Evolutionary conservation across 2,888 invertebrate genomes (phyloP), one percentile per base, ranked within the genome.

Genomic region (Drosophila aldrichi): DNA sequence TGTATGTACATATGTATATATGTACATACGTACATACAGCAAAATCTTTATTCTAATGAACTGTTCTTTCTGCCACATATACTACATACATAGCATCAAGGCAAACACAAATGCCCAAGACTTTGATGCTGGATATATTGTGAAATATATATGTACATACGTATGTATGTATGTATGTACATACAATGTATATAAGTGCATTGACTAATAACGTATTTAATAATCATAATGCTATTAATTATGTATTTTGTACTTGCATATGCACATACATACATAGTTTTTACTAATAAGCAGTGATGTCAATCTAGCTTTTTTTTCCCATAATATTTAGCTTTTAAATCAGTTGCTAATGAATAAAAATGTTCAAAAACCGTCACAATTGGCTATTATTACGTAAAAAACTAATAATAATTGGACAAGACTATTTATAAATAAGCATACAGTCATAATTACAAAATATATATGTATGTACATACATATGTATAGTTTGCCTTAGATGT

Each of bases 251-350:
- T 29, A 29, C 1, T 7, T 29, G 8, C 29, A 29, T 29, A 29
- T 8, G 8, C 10, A 32, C 32, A 32, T 32, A 32, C 2, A 2
- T 32, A 9, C 10, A 5, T 36, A n/a, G 9, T 14, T 48, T 14
- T 38, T 29, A 38, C 5, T 48, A 58, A 57, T 44, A 34, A 22
- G 8, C 18, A 29, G 56, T 34, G 56, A 2, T 56, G 32, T 3
- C 32, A 20, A 3, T 16, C 6, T 0, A 20, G 43, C 16, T n/a
- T n/a, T n/a, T n/a, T n/a, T n/a, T n/a, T n/a, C n/a, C n/a, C 16
- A 2, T 10, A 8, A 20, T 20, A 20, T 32, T 0, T 18, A 49
- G 49, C 32, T 18, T 49, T 29, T 46, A 22, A 29, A 29, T 2
- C 4, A n/a, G 29, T 10, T 25, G 25, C 25, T 25, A 20, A 43